A percentile compares a stretch with the other conserved stretches of the same genome.
phyloP scores from a whole-genome alignment of 2,888 invertebrate species.

The Malachius bipustulatus region DNA sequence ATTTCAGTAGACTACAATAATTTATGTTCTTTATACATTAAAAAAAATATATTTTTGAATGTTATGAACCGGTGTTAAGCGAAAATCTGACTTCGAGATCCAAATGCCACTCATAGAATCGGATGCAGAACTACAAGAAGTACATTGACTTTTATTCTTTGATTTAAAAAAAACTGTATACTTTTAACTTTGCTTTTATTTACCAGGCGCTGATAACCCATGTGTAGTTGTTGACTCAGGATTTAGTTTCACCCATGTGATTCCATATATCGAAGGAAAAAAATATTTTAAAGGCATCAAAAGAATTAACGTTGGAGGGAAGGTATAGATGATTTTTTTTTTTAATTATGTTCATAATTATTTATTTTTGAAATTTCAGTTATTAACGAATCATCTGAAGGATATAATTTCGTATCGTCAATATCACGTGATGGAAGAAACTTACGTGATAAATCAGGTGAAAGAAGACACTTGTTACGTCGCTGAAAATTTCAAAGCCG shows the following conservation, averaged over 20 bases:
- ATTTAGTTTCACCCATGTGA: conserved; percentile 89
- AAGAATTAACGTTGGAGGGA: conserved; percentile 92
- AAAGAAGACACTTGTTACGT: conserved; percentile 98
- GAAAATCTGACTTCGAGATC: too few species aligned
- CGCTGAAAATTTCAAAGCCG: conserved; percentile 66
- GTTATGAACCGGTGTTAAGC: too few species aligned
- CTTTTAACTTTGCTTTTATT: conserved; percentile 9
- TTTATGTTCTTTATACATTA: too few species aligned
- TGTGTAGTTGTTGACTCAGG: conserved; percentile 81
- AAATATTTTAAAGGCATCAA: conserved; percentile 53
- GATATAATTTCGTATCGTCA: conserved; percentile 94
- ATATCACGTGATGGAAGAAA: conserved; percentile 97
- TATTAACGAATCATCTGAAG: conserved; percentile 91
- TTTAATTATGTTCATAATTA: too few species aligned
- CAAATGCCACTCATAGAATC: too few species aligned
- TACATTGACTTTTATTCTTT: too few species aligned
- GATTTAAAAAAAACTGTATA: too few species aligned
- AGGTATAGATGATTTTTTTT: conserved; percentile 41
- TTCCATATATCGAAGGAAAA: conserved; percentile 70
- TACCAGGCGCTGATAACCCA: conserved; percentile 21
- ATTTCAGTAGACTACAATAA: too few species aligned
- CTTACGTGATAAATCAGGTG: conserved; percentile 94
- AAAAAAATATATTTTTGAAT: too few species aligned
- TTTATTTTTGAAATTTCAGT: too few species aligned
- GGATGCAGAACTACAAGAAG: too few species aligned